Evolutionary conservation across 1,140 invertebrate genomes (phyloP).

Genomic region (Drosophila dunni): DNA sequence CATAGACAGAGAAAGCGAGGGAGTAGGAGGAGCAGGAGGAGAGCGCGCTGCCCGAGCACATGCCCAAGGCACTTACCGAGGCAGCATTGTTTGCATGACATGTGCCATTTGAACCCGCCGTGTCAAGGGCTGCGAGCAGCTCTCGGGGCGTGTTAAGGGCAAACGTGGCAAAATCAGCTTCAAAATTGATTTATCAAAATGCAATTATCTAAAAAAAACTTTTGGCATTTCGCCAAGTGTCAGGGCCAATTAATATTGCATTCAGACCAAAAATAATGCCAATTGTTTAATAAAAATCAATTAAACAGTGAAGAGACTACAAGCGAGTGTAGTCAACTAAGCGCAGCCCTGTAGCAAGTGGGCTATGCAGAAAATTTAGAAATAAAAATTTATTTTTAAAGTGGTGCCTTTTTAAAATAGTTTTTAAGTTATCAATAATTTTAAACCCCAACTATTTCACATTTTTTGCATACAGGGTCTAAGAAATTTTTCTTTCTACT

Average conservation of each 20-base stretch:
- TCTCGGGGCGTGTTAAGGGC: not conserved
- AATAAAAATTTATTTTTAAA: no score
- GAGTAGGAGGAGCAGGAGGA: no score
- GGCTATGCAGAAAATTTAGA: no score
- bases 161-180: not conserved
- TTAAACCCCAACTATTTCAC: no score
- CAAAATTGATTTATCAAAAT: conserved; percentile 4
- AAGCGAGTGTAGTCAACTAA: no score
- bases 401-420: no score
- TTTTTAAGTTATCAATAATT: no score
- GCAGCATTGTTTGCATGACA: not conserved
- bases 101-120: not conserved
- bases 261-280: not conserved
- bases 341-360: no score
- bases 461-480: no score
- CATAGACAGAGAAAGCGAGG: not conserved
- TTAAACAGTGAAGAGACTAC: no score
- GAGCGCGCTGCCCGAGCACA: not conserved
- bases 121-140: no score
- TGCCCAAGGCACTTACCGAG: not conserved
- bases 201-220: conserved; percentile 4
- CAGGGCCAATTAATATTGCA: not conserved
- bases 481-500: no score
- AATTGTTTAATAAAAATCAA: not conserved
- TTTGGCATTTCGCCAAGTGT: not conserved